Percentiles rank a stretch among this genome's conserved stretches.
Evolutionary conservation across 2,113 vertebrate genomes (phyloP).

Genomic region (Hemicordylus capensis): DNA sequence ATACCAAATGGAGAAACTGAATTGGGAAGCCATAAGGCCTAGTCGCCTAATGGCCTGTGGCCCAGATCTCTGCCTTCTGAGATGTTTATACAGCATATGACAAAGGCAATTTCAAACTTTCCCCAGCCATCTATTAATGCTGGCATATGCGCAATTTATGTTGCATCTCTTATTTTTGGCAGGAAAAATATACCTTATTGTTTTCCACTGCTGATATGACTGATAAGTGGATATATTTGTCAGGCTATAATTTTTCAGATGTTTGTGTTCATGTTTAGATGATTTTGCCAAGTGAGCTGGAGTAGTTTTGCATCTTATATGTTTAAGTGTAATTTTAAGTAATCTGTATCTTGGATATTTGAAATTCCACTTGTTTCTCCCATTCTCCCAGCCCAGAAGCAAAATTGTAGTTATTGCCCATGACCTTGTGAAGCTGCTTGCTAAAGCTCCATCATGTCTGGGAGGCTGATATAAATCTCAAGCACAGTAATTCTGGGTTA

Average conservation of each 20-base stretch:
- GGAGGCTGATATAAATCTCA: constrained; percentile 1
- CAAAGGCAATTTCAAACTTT: constrained; percentile 10
- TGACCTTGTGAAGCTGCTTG: not conserved
- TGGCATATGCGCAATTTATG: not conserved
- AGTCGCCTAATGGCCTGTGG: not conserved
- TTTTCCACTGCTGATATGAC: not conserved
- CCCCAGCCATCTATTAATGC: not conserved
- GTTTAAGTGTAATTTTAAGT: constrained; percentile 9
- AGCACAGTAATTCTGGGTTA: constrained; percentile 13
- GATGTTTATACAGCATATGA: not conserved
- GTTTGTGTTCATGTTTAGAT: not conserved
- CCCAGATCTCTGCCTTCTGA: not conserved
- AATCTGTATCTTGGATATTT: not conserved
- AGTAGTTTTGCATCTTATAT: not conserved
- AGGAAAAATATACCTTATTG: constrained; percentile 15
- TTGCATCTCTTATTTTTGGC: not conserved
- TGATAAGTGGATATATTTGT: not conserved
- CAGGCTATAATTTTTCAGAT: constrained; percentile 12
- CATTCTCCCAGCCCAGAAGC: not conserved
- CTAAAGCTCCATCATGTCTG: not conserved
- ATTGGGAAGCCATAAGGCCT: not conserved
- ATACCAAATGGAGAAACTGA: not conserved
- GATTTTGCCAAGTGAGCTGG: constrained; percentile 5
- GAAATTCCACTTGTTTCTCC: constrained; percentile 1
- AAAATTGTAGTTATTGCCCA: not conserved